Base-by-base conservation (phyloP, 2,113 vertebrate genomes). In the Malurus elegans region DNA sequence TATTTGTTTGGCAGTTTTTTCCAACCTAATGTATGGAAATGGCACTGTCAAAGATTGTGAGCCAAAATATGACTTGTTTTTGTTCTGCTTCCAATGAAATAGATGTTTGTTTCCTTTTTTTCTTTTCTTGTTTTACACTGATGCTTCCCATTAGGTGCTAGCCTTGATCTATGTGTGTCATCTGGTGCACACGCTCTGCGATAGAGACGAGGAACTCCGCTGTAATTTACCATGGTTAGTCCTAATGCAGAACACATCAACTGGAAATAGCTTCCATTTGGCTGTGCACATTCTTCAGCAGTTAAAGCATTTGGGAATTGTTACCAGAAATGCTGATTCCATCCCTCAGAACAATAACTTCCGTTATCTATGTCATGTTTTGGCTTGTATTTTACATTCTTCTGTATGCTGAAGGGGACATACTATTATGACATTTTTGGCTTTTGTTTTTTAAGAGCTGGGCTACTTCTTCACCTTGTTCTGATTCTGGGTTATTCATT, bases 251-350 rank as follows among this genome's bases (percentile, higher is more conserved):
- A 94, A 86, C 82, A 95, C 34, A 85, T 38, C 73, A 73, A 23
- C 57, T 67, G 3, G 3, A 95, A 96, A 95, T 60, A 75, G 72
- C 73, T 94, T 96, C 76, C 88, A 86, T 92, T 96, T 95, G 88
- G 12, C 44, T 51, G 6, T 51, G 76, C 65, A 73, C 61, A 53
- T 95, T 91, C 92, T 71, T 76, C 25, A 91, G 26, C 36, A 36
- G 38, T 71, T 88, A 48, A 92, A 93, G 9, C 48, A 78, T 74
- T 94, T 88, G 93, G 53, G 53, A 94, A 71, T 64, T 14, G 18
- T 81, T 64, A 84, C 61, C 60, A 96, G 65, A 95, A 81, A 71
- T 7, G 6, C 3, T 51, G 42, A 66, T 79, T 74, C 6, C 20
- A 18, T 64, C 87, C 29, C 60, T 51, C 8, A 6, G 64, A 90